Evolutionary conservation across 2,888 invertebrate genomes (phyloP).

Genomic region (Drymonia ruficornis): DNA sequence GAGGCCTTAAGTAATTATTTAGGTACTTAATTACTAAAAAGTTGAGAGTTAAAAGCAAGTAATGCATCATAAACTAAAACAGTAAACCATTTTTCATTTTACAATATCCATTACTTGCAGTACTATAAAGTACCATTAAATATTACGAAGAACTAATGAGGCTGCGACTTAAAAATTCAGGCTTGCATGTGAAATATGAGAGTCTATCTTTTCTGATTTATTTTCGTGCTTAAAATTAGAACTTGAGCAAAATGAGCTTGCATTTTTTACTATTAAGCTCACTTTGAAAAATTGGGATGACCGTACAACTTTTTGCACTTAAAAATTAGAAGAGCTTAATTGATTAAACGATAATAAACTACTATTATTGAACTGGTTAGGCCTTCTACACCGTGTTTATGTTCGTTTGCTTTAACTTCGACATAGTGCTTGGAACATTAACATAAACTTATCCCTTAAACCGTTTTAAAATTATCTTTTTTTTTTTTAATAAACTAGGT

Average conservation of each 20-base stretch:
- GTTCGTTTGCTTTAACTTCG: too few relatives aligned
- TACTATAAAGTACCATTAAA: neutral
- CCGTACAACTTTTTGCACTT: neutral
- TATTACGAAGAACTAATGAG: neutral
- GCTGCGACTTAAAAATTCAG: neutral
- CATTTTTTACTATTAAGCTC: neutral
- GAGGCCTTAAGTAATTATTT: too few relatives aligned
- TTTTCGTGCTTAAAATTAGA: neutral
- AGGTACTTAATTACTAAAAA: too few relatives aligned
- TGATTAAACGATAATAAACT: neutral
- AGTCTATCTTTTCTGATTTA: slow-evolving; percentile 3
- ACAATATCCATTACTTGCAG: neutral
- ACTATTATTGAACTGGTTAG: too few relatives aligned
- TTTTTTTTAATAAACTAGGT: too few relatives aligned
- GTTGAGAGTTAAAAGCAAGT: too few relatives aligned
- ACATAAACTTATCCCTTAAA: too few relatives aligned
- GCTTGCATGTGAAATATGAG: slow-evolving; percentile 3
- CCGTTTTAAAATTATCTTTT: too few relatives aligned
- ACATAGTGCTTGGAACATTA: too few relatives aligned
- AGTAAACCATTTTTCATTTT: neutral
- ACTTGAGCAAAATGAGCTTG: neutral
- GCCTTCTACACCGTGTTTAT: too few relatives aligned
- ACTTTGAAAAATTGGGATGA: neutral
- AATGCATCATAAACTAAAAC: neutral
- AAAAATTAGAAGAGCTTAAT: neutral